Evolutionary conservation across 2,113 vertebrate species (phyloP).

Genomic region (Heterocephalus glaber): DNA sequence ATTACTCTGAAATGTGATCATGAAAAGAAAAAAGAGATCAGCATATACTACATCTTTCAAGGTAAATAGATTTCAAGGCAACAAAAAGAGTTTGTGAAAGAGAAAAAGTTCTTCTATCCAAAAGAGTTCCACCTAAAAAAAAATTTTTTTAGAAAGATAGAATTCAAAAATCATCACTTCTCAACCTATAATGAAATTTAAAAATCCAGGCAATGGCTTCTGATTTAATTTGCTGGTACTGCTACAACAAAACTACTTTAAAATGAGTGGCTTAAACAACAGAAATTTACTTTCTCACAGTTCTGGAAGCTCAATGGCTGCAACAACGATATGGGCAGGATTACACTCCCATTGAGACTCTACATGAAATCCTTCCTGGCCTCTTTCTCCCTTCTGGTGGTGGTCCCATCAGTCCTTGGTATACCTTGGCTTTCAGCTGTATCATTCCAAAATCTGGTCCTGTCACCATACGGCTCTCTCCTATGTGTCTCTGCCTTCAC

Average conservation of each 20-base stretch:
- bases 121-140: not conserved
- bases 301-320: not conserved
- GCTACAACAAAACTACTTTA: not conserved
- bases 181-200: not conserved
- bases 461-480: not conserved
- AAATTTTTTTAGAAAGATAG: not conserved
- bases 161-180: slow-evolving; percentile 30
- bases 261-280: not conserved
- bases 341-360: not conserved
- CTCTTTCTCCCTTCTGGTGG: not conserved
- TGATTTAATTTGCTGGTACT: not conserved
- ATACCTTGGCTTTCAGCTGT: not conserved
- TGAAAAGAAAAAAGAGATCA: not conserved
- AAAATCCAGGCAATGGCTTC: not conserved
- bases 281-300: not conserved
- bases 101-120: not conserved
- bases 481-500: not conserved
- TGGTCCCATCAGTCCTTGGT: not conserved
- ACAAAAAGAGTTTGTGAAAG: slow-evolving; percentile 9
- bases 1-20: slow-evolving; percentile 52
- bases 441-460: not conserved
- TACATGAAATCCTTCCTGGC: not conserved
- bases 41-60: not conserved
- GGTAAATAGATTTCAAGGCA: slow-evolving; percentile 28
- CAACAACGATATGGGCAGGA: not conserved